phyloP scores from a whole-genome alignment of 1,140 invertebrate genomes.

The Macrosteles quadrilineatus region DNA sequence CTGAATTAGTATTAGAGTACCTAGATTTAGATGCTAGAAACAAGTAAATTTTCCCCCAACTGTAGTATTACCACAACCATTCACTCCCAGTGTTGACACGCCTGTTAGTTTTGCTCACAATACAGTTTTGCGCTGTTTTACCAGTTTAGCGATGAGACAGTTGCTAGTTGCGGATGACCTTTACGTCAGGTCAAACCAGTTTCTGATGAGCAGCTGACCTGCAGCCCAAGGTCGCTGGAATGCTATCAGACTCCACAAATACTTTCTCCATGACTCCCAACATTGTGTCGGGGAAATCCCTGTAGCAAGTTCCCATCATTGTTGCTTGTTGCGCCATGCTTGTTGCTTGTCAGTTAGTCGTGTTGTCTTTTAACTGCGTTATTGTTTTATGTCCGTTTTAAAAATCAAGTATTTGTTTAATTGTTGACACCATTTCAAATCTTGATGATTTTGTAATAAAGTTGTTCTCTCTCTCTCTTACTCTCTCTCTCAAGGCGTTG shows the following conservation, averaged over 20 bases:
- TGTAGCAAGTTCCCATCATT: background rate
- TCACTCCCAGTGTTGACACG: background rate
- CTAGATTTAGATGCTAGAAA: background rate
- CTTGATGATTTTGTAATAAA: background rate
- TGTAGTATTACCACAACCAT: background rate
- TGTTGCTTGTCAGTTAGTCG: background rate
- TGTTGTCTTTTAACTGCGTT: background rate
- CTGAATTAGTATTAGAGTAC: too few species aligned
- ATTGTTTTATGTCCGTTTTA: background rate
- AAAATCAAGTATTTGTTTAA: background rate
- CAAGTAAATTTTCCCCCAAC: background rate
- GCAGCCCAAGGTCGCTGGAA: conserved; percentile 3
- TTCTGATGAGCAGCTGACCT: background rate
- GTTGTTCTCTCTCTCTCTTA: background rate
- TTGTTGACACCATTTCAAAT: background rate
- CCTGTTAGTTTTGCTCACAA: background rate
- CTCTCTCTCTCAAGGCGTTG: background rate
- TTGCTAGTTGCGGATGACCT: background rate
- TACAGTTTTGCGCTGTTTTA: background rate
- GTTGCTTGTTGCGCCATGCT: background rate
- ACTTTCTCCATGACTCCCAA: background rate
- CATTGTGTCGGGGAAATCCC: background rate
- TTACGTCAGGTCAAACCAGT: background rate
- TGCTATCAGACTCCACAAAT: background rate
- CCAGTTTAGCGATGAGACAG: too few species aligned